phyloP scores from a whole-genome alignment of 2,797 vertebrate species.

The Phataginus tetradactyla region DNA sequence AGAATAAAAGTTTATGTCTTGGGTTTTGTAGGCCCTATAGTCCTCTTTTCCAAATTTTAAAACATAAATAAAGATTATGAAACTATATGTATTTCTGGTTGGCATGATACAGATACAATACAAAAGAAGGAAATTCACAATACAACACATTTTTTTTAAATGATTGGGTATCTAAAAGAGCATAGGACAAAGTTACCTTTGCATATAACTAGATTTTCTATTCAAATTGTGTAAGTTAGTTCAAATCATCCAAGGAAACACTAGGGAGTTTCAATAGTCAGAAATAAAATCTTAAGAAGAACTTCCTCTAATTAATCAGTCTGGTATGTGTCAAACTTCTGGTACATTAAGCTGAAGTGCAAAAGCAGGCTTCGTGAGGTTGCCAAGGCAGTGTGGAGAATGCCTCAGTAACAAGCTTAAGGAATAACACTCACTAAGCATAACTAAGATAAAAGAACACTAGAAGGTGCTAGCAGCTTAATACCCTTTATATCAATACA shows the following conservation, averaged over 20 bases:
- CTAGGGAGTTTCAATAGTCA: background rate
- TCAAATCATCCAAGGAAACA: background rate
- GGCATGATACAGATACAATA: background rate
- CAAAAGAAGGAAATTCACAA: background rate
- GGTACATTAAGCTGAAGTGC: background rate
- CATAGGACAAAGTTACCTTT: background rate
- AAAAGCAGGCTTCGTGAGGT: background rate
- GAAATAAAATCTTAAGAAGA: background rate
- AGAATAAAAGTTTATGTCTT: background rate
- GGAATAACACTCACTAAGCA: background rate
- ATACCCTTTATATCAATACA: background rate
- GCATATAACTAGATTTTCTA: background rate
- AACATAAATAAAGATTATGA: background rate
- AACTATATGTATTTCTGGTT: background rate
- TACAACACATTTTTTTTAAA: background rate
- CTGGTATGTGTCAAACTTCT: background rate
- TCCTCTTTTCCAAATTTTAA: background rate
- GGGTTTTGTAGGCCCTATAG: background rate
- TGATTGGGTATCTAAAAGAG: background rate
- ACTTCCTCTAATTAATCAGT: background rate
- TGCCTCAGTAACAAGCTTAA: background rate
- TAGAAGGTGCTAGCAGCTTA: background rate
- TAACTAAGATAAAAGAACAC: background rate
- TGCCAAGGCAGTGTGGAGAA: background rate
- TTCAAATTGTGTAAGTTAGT: background rate